A percentile compares a stretch with the other conserved stretches of the same genome.
Evolutionary conservation across 2,797 vertebrate genomes (phyloP).

Genomic region (Tinamus major): DNA sequence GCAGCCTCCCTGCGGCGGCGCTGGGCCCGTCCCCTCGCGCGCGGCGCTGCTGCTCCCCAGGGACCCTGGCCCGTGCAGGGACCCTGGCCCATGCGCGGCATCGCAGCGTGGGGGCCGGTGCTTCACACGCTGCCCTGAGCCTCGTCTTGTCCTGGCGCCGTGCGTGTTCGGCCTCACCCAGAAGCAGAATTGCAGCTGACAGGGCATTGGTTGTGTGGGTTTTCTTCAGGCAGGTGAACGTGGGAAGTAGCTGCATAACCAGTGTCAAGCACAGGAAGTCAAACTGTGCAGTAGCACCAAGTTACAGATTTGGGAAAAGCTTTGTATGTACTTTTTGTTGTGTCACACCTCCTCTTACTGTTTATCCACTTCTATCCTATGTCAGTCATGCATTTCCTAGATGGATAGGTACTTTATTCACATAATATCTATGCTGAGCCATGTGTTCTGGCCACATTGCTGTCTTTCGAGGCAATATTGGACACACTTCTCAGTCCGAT

Average conservation of each 20-base stretch:
- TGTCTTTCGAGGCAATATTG: neutral
- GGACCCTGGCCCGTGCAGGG: too few relatives aligned
- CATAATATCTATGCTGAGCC: neutral
- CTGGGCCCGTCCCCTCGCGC: too few relatives aligned
- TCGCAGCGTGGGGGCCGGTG: neutral
- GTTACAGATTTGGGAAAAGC: neutral
- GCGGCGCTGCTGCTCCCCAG: too few relatives aligned
- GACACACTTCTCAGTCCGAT: accelerated
- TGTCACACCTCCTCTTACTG: neutral
- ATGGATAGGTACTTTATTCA: neutral
- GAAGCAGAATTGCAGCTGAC: neutral
- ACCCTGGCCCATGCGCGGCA: too few relatives aligned
- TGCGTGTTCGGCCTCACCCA: neutral
- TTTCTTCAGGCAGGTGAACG: neutral
- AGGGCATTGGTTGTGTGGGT: neutral
- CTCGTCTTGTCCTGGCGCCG: neutral
- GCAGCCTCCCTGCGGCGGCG: neutral
- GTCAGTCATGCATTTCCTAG: neutral
- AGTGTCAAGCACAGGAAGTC: neutral
- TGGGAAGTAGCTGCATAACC: neutral
- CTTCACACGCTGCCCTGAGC: neutral
- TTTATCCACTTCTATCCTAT: neutral
- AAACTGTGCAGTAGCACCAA: neutral
- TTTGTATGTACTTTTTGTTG: neutral
- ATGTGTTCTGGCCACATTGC: neutral